Base-by-base conservation (phyloP, 2,113 vertebrate species). In the Phoxinus phoxinus region DNA sequence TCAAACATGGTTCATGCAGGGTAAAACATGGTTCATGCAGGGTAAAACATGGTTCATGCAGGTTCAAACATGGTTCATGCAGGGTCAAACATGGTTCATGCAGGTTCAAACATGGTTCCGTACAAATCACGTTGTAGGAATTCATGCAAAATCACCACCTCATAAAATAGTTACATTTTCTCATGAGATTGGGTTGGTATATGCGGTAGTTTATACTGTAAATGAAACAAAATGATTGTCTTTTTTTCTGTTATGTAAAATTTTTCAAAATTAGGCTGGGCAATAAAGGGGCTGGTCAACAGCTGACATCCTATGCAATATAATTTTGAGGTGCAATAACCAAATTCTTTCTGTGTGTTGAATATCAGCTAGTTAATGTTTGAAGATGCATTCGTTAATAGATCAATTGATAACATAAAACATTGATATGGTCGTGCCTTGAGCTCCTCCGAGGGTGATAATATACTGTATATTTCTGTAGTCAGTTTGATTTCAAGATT, bases 301-400 rank as follows among this genome's bases (percentile, higher is more conserved):
- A 94, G 94, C 92, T 91, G 93, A 92, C 89, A 93, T 93, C 91
- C 93, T 95, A 95, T 95, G 94, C 94, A 95, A 95, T 94, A 94
- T 94, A 88, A 91, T 91, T 89, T 90, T 88, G 73, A 91, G 92
- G 92, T 95, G 95, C 94, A 95, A 94, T 25, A 94, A 89, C 73
- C 83, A 56, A 91, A 90, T 88, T 35, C 61, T 86, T 88, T 35
- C 61, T 86, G 85, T 44, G 73, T 89, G 87, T 88, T 56, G 69
- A 79, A 86, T 84, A 41, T 83, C 32, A 71, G 35, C 37, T 81
- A 65, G 82, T 48, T 78, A 17, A 21, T 61, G 17, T 41, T 32
- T 80, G 30, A 48, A 71, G 5, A 53, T 53, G n/a, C n/a, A 56
- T 0, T 1, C 71, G 84, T 69, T 23, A 65, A 12, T 65, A 25